Evolutionary conservation across 2,888 invertebrate genomes (phyloP), one percentile per base, ranked within the genome.

Genomic region (Acrobasis repandana): DNA sequence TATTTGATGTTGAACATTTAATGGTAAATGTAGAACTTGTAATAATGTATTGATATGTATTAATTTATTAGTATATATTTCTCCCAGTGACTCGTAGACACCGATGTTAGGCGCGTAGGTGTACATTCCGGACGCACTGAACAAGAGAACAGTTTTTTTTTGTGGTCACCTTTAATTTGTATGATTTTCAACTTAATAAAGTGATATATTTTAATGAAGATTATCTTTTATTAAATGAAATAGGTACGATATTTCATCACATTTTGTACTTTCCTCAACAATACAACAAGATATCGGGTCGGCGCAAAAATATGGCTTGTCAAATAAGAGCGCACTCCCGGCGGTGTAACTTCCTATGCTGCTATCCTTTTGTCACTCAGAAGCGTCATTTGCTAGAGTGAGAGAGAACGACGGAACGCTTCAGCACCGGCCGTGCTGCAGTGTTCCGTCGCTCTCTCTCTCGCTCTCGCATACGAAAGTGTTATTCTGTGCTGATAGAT

Each of bases 171-270:
- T 63, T 62, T 62, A 61, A 33, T 62, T 61, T 64, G 56, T 80
- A 73, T 77, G 70, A 77, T 74, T 78, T 79, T 77, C 67, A 77
- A 78, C 70, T 77, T 71, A 86, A 82, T 87, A 88, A 85, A 88
- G 82, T 86, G 85, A 86, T 88, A 87, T 88, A 86, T 89, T 88
- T 82, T 83, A 80, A 74, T 67, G 58, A 71, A 14, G 9, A 33
- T 33, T 10, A 5, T 33, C 15, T 57, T 57, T 57, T n/a, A 57
- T 57, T 57, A 14, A n/a, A n/a, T n/a, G n/a, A n/a, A n/a, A n/a
- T n/a, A n/a, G n/a, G n/a, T n/a, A n/a, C n/a, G n/a, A n/a, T 1
- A 14, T 16, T 16, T 18, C 46, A 9, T 6, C 18, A 48, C 16
- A 28, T 28, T 28, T 28, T 28, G 28, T 28, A 28, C 28, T 8